These are phyloP conservation scores for Chionoecetes opilio DNA, from an alignment of 1,140 invertebrate species.

Conservation along the genomic window DNA sequence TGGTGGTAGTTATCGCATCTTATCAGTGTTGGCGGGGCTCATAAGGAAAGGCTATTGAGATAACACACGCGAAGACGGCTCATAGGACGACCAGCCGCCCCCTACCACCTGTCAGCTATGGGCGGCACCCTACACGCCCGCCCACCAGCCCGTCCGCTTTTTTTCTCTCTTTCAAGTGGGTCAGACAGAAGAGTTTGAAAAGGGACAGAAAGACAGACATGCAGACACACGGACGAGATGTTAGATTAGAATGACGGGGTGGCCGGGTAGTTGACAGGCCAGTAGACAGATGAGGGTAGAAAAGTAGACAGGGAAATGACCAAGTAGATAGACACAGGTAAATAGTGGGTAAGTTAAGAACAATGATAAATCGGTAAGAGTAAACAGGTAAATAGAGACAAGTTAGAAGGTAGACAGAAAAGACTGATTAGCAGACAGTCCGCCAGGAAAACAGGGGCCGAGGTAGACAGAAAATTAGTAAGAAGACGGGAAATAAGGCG, in stretches of 20 bases:
- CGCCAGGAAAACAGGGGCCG: too few species aligned
- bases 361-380: too few species aligned
- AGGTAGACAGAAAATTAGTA: too few species aligned
- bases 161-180: neutral
- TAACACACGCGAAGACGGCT: neutral
- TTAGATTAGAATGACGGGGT: neutral
- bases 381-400: too few species aligned
- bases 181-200: neutral
- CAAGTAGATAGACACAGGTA: too few species aligned
- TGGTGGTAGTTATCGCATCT: neutral
- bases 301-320: too few species aligned
- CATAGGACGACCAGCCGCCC: neutral
- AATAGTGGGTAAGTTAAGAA: too few species aligned
- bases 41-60: neutral
- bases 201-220: neutral
- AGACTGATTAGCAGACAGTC: too few species aligned
- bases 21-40: slow-evolving; percentile 1
- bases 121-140: neutral
- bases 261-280: neutral
- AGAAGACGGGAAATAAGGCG: too few species aligned
- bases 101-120: neutral
- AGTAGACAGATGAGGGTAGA: neutral
- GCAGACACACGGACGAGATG: neutral
- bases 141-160: neutral
- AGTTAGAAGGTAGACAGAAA: too few species aligned